These are phyloP conservation scores for Illadopsis cleaveri DNA, from an alignment of 2,113 vertebrate species.

Conservation along the genomic window DNA sequence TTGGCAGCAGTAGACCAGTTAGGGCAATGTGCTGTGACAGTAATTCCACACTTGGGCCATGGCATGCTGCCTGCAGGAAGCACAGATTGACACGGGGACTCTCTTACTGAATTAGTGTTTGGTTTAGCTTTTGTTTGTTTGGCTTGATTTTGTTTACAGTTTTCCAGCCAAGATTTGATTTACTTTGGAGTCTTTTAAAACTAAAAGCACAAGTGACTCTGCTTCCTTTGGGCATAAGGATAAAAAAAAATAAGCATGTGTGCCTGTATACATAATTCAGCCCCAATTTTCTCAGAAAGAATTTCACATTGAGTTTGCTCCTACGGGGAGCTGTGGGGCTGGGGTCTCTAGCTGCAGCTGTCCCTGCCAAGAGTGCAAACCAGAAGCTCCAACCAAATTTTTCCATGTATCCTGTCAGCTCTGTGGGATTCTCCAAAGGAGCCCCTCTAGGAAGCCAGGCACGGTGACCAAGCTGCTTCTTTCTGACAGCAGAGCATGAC, in stretches of 20 bases:
- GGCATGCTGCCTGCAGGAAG: conserved; percentile 34
- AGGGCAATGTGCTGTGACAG: conserved; percentile 18
- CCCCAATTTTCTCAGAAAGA: neutral
- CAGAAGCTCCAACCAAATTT: neutral
- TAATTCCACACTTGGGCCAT: neutral
- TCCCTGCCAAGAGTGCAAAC: neutral
- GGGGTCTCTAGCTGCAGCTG: neutral
- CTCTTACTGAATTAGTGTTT: conserved; percentile 47
- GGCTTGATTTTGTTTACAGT: conserved; percentile 54
- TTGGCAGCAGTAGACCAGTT: neutral
- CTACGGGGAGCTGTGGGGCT: neutral
- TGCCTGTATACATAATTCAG: neutral
- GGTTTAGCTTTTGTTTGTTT: conserved; percentile 49
- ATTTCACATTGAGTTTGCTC: neutral
- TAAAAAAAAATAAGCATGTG: neutral
- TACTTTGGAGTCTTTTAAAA: conserved; percentile 44
- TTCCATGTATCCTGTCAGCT: neutral
- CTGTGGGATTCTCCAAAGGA: neutral
- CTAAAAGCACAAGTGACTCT: neutral
- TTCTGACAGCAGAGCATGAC: neutral
- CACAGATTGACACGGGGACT: conserved; percentile 7
- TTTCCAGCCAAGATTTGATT: conserved; percentile 46
- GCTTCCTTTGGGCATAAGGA: neutral
- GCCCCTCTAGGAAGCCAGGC: neutral
- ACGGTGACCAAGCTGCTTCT: neutral